Base-by-base conservation (phyloP, 2,888 invertebrate genomes). In the Griposia aprilina region DNA sequence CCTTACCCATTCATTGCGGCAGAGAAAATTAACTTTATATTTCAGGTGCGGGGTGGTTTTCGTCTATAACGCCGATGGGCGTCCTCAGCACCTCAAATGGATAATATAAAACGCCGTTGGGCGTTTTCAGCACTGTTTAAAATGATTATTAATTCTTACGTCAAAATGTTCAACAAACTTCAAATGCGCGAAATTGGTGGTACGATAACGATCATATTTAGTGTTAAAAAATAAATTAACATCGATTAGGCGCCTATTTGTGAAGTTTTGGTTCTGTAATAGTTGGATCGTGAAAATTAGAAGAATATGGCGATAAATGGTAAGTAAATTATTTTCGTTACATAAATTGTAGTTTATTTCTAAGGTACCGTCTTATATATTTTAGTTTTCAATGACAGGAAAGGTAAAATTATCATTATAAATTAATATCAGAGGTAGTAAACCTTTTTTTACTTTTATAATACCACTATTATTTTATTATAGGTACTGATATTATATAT, bases 351-450 rank as follows among this genome's bases (percentile, higher is more conserved):
- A 71, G 48, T 71, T 71, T 62, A 62, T 30, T 71, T 71, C 30
- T 71, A 71, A 71, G 45, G 7, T 71, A 71, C 71, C 71, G 71
- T 71, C 48, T 71, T 48, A 62, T 71, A 71, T 71, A 71, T 71
- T 71, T 71, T 71, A 60, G 59, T 71, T 59, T 71, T 60, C 48
- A 71, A 71, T 60, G 70, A 71, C 59, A 71, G 45, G 60, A 71
- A 71, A 71, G 70, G 70, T 30, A 23, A 71, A 71, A 71, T 71
- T 71, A 71, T 71, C 70, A 71, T 71, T 60, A 71, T 60, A 71
- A 71, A 71, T 30, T 62, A 71, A 62, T 71, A 71, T 71, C 71
- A 71, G 71, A 71, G 71, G 48, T 71, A 60, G 71, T 71, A 60
- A 71, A 71, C 60, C 71, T 50, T 71, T 50, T 60, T 71, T 71